Evolutionary conservation across 2,113 vertebrate genomes (phyloP).

Genomic region (Castor canadensis): DNA sequence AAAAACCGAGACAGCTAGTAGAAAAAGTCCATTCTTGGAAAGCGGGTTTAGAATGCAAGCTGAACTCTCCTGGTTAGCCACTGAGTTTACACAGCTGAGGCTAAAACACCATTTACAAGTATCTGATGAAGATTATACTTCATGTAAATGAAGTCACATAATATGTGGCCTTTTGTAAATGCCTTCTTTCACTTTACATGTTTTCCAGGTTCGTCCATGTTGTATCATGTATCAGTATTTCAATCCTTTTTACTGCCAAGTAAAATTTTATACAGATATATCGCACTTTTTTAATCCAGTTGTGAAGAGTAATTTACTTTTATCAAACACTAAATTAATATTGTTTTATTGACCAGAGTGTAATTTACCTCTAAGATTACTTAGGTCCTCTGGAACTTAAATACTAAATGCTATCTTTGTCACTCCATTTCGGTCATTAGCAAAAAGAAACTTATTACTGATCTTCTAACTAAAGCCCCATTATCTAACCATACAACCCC

Average conservation of each 20-base stretch:
- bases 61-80: background rate
- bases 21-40: background rate
- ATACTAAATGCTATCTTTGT: background rate
- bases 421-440: background rate
- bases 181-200: background rate
- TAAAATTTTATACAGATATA: background rate
- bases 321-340: background rate
- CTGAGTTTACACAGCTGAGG: background rate
- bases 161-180: background rate
- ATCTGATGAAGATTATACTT: background rate
- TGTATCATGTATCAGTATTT: background rate
- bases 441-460: background rate
- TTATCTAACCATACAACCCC: background rate
- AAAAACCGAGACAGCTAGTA: background rate
- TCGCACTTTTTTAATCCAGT: background rate
- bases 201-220: background rate
- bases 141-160: too few relatives aligned
- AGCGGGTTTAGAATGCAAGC: background rate
- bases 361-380: slow-evolving; percentile 11
- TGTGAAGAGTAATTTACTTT: background rate
- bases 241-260: background rate
- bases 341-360: background rate
- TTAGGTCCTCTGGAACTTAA: background rate
- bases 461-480: background rate
- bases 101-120: background rate